Conservation (phyloP, 2,888 invertebrate species). For the Ormyrus pomaceus region DNA sequence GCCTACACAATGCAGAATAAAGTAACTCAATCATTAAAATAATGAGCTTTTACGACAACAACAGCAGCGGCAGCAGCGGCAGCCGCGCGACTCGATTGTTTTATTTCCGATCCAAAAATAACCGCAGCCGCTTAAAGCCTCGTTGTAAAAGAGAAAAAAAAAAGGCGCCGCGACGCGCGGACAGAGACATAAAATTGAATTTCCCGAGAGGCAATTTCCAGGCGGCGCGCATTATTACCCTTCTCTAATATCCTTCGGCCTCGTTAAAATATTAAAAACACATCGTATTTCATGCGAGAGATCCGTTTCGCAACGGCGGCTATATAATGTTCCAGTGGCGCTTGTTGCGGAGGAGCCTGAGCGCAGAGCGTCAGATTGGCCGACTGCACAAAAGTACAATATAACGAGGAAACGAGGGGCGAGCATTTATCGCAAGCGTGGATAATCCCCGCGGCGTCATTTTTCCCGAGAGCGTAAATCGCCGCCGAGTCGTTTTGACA, state of each 20-base stretch:
- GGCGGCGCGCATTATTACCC: background rate
- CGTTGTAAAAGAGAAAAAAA: background rate
- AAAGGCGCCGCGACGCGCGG: background rate
- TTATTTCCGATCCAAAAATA: no score
- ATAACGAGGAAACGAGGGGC: constrained; percentile 20
- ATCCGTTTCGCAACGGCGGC: constrained; percentile 14
- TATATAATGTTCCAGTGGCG: constrained; percentile 12
- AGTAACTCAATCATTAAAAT: background rate
- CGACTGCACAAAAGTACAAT: no score
- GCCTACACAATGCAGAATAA: background rate
- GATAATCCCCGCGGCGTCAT: background rate
- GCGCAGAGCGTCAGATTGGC: background rate
- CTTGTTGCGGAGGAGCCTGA: background rate
- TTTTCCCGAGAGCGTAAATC: background rate
- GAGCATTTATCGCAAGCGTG: constrained; percentile 5
- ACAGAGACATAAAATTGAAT: constrained; percentile 7
- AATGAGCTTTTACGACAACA: background rate
- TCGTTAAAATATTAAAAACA: constrained; percentile 28
- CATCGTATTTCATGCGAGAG: constrained; percentile 15
- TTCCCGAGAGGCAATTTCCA: background rate
- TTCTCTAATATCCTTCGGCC: constrained; percentile 22
- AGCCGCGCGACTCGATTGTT: no score
- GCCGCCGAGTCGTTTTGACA: constrained; percentile 18
- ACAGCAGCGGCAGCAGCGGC: background rate
- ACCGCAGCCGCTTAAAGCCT: no score